A percentile compares a stretch with the other conserved stretches of the same genome.
Conservation (phyloP, 1,140 invertebrate species). For the Aphidius ervi region DNA sequence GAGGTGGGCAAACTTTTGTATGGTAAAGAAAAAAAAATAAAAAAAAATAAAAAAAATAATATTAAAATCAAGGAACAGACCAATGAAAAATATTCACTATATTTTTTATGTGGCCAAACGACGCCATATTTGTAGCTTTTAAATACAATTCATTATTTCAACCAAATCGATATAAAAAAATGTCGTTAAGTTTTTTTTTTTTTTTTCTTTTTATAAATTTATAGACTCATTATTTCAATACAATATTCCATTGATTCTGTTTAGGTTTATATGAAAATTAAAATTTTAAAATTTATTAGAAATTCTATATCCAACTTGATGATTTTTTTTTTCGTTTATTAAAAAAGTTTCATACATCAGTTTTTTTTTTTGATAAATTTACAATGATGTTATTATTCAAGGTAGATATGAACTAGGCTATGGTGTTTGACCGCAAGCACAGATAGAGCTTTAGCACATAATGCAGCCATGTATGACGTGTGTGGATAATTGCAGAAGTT, state of each 20-base stretch:
- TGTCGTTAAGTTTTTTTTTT: not conserved
- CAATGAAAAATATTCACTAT: slow-evolving; percentile 36
- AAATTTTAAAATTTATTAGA: too few relatives aligned
- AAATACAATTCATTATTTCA: slow-evolving; percentile 12
- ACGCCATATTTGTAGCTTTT: slow-evolving; percentile 35
- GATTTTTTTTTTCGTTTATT: too few relatives aligned
- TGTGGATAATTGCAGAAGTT: slow-evolving; percentile 50
- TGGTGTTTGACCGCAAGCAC: not conserved
- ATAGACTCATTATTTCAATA: not conserved
- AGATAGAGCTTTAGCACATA: slow-evolving; percentile 30
- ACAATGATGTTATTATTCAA: not conserved
- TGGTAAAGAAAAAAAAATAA: slow-evolving; percentile 12
- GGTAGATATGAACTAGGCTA: not conserved
- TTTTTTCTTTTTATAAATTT: slow-evolving; percentile 4
- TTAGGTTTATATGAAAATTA: too few relatives aligned
- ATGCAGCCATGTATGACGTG: slow-evolving; percentile 43
- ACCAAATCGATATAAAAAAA: too few relatives aligned
- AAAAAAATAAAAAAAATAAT: slow-evolving; percentile 14
- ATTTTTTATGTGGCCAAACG: slow-evolving; percentile 13
- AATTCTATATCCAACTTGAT: too few relatives aligned
- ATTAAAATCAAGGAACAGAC: slow-evolving; percentile 40
- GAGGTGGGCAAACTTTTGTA: slow-evolving; percentile 19
- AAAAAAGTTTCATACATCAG: too few relatives aligned
- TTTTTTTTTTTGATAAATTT: too few relatives aligned
- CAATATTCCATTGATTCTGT: too few relatives aligned